phyloP scores from a whole-genome alignment of 1,140 invertebrate species.

The Wasmannia auropunctata region DNA sequence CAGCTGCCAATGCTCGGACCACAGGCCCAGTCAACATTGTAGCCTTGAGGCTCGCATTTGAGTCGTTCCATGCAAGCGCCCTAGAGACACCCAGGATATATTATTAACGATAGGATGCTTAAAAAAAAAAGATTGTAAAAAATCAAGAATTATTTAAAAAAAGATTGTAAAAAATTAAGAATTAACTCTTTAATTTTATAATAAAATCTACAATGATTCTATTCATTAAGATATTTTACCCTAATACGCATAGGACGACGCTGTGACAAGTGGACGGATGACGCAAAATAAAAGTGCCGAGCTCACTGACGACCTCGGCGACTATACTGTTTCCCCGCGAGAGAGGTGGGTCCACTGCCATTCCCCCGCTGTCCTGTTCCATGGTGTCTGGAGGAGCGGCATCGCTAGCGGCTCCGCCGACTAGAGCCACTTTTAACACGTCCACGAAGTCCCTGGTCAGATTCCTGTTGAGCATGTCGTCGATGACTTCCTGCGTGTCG shows the following conservation, averaged over 20 bases:
- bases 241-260: slow-evolving; percentile 88
- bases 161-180: background rate
- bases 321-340: slow-evolving; percentile 86
- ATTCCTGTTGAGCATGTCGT: slow-evolving; percentile 94
- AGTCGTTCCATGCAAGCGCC: slow-evolving; percentile 95
- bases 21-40: slow-evolving; percentile 89
- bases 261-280: slow-evolving; percentile 88
- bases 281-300: slow-evolving; percentile 89
- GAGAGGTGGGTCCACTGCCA: slow-evolving; percentile 87
- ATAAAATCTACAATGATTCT: background rate
- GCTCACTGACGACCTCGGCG: slow-evolving; percentile 90
- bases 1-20: slow-evolving; percentile 86
- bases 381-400: slow-evolving; percentile 86
- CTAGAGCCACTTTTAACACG: slow-evolving; percentile 90
- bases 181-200: background rate
- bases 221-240: slow-evolving; percentile 76
- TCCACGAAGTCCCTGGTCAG: slow-evolving; percentile 95
- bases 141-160: no score
- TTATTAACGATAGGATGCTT: background rate
- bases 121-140: slow-evolving; percentile 28
- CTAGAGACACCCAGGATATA: slow-evolving; percentile 80
- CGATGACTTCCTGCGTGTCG: slow-evolving; percentile 94
- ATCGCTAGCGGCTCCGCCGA: slow-evolving; percentile 85
- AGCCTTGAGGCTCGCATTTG: slow-evolving; percentile 91
- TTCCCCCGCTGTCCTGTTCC: slow-evolving; percentile 88